Base-by-base conservation (phyloP, 1,140 invertebrate species). In the Bombus superbus region DNA sequence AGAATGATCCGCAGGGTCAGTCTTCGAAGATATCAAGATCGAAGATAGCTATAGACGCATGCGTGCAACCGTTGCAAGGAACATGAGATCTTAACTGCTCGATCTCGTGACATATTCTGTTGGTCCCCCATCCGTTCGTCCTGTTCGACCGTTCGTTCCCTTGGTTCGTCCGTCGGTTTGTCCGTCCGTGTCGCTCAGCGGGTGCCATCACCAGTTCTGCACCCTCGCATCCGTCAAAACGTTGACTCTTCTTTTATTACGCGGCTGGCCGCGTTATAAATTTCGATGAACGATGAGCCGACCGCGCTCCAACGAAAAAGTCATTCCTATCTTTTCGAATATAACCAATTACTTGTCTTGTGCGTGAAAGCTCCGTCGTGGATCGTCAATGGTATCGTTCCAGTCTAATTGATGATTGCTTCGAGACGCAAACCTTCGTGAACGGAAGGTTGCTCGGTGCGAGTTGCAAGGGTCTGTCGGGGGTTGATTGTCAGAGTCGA, bases 121-220 rank as follows among this genome's bases (percentile, higher is more conserved):
- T 85, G 84, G 90, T 86, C 88, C 89, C 90, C 88, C 83, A 86
- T 89, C 85, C 85, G 87, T 89, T 77, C 79, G 47, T 53, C 18
- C 18, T 53, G 47, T 53, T 53, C 47, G 47, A 53, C 47, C 47
- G 82, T 87, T 71, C 86, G 84, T 92, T 83, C 57, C 88, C 85
- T 86, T 81, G 86, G 47, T 53, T 53, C 47, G 47, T 53, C 83
- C 90, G 77, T 86, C 87, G 87, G 90, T 92, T 93, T 91, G 92
- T 92, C 76, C 92, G 89, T 90, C 78, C 91, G 88, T 94, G 92
- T 93, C 88, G 91, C 93, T 71, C 93, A 94, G 92, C 93, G 89
- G 93, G 93, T 91, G 92, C 93, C 93, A 93, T 94, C 93, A 92
- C 92, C 93, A 94, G 92, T 90, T 94, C 92, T 90, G 92, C 93